Evolutionary conservation across 2,888 invertebrate species (phyloP), one percentile per base, ranked within the genome.

Genomic region (Drosophila anceps): DNA sequence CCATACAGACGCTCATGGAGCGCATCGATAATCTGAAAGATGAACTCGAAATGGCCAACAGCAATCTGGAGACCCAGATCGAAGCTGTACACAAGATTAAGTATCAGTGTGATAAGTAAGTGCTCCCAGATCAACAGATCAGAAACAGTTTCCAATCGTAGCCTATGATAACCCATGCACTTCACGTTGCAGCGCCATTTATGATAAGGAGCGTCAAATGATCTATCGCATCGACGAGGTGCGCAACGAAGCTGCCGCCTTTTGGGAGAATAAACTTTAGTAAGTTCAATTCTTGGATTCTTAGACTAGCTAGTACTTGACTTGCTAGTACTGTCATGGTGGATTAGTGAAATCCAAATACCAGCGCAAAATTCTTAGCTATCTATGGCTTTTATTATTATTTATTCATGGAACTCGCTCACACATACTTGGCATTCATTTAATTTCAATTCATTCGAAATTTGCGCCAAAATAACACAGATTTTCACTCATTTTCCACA

Each of bases 261-360:
- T 95, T 93, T 95, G 95, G 95, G 95, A 95, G 90, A 94, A 95
- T 77, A 94, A 94, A 92, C 91, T 95, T 84, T 90, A 93, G 93
- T 92, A 89, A 91, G 91, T 80, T 13, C 0, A 35, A 20, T 43
- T 6, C 0, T 20, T 20, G 6, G 6, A 5, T 4, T 1, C 12
- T n/a, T n/a, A 2, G 39, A 39, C n/a, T 39, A 39, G 7, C n/a
- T 7, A n/a, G n/a, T n/a, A 35, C 10, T 37, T 6, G 15, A 33
- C n/a, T n/a, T n/a, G n/a, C n/a, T n/a, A n/a, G n/a, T n/a, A n/a
- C 3, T 10, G 2, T 33, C 33, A 33, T 10, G 33, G 33, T 33
- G 29, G 24, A 24, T n/a, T n/a, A n/a, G n/a, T n/a, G n/a, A n/a
- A n/a, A n/a, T n/a, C n/a, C n/a, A n/a, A n/a, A n/a, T n/a, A n/a